phyloP scores from a whole-genome alignment of 1,140 invertebrate genomes.

The Odontomachus brunneus region DNA sequence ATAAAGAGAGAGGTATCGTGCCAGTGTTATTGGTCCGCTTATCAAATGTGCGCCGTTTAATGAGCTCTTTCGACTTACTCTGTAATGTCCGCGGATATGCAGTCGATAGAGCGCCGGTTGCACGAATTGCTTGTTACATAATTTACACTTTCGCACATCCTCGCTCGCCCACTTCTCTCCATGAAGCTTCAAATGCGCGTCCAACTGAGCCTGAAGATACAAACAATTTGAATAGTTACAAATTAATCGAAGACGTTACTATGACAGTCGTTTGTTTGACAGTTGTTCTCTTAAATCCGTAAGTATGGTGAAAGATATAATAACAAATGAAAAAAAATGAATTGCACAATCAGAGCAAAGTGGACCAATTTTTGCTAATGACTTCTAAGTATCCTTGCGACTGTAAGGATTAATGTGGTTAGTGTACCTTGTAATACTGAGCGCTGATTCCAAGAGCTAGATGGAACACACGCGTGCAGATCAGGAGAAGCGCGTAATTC shows the following conservation, averaged over 20 bases:
- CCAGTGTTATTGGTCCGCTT: neutral
- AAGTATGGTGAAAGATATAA: too few relatives aligned
- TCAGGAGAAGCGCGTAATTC: slow-evolving; percentile 76
- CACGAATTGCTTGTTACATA: slow-evolving; percentile 81
- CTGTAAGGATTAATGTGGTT: neutral
- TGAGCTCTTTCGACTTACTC: slow-evolving; percentile 65
- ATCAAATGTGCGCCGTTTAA: neutral
- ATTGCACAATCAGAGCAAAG: too few relatives aligned
- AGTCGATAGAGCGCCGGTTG: slow-evolving; percentile 80
- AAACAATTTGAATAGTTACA: neutral
- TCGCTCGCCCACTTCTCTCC: slow-evolving; percentile 80
- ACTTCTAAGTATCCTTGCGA: too few relatives aligned
- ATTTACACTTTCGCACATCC: slow-evolving; percentile 80
- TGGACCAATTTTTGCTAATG: too few relatives aligned
- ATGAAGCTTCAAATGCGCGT: slow-evolving; percentile 80
- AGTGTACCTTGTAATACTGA: slow-evolving; percentile 77
- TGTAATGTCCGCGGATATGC: slow-evolving; percentile 81
- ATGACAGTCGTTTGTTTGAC: neutral
- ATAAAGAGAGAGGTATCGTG: neutral
- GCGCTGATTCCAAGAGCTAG: slow-evolving; percentile 78
- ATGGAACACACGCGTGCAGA: slow-evolving; percentile 78
- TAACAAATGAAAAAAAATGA: too few relatives aligned
- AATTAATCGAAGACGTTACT: too few relatives aligned
- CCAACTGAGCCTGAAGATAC: slow-evolving; percentile 73
- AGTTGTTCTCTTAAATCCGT: neutral